These are phyloP conservation scores for Solenopsis invicta DNA, from an alignment of 1,140 invertebrate genomes.

Conservation along the genomic window DNA sequence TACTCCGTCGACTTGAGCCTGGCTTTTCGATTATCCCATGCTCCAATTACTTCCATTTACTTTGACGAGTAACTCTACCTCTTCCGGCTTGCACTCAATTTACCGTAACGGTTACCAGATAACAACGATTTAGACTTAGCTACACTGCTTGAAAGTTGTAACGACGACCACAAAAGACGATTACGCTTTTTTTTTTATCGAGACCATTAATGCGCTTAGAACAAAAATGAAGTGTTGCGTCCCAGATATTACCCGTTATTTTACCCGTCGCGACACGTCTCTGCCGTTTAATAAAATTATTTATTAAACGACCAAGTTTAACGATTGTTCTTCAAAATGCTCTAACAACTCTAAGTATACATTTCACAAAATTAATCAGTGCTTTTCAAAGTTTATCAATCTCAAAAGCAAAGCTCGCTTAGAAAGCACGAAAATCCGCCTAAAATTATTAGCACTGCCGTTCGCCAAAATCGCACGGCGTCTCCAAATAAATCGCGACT, in stretches of 20 bases:
- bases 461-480: neutral
- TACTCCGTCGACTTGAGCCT: slow-evolving; percentile 39
- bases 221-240: neutral
- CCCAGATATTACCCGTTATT: neutral
- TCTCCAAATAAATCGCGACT: slow-evolving; percentile 30
- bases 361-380: slow-evolving; percentile 17
- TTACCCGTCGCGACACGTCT: neutral
- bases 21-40: slow-evolving; percentile 57
- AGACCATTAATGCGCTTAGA: neutral
- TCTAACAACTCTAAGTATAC: neutral
- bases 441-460: slow-evolving; percentile 29
- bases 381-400: slow-evolving; percentile 30
- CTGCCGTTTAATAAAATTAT: neutral
- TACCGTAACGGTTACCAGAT: slow-evolving; percentile 42
- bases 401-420: neutral
- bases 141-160: slow-evolving; percentile 26
- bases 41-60: slow-evolving; percentile 65
- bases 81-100: slow-evolving; percentile 54
- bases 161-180: neutral
- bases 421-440: slow-evolving; percentile 30
- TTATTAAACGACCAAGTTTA: no score
- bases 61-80: slow-evolving; percentile 56
- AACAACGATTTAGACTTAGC: slow-evolving; percentile 53
- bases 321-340: slow-evolving; percentile 6
- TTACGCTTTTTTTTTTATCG: neutral